Conservation (phyloP, 2,888 invertebrate species). For the Eilema depressum region DNA sequence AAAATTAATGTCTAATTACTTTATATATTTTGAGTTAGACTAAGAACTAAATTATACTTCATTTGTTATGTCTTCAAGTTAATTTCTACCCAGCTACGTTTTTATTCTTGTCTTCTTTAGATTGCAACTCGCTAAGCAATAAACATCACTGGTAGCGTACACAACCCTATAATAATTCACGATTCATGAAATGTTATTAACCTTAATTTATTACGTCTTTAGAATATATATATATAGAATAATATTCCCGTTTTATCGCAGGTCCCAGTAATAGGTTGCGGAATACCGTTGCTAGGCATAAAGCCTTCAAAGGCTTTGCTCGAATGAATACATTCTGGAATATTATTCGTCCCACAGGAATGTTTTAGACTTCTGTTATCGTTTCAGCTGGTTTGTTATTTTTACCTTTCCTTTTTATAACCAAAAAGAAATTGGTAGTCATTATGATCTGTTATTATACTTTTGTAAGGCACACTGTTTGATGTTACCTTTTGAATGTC, state of each 20-base stretch:
- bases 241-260: conserved; percentile 38
- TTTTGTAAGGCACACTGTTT: background rate
- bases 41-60: too few species aligned
- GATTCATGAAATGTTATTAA: conserved; percentile 4
- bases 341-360: conserved; percentile 44
- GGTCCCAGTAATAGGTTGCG: conserved; percentile 33
- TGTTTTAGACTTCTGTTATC: conserved; percentile 34
- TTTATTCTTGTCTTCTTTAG: background rate
- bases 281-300: conserved; percentile 46
- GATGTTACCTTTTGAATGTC: background rate
- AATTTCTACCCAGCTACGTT: background rate
- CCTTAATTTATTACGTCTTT: conserved; percentile 3
- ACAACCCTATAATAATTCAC: conserved; percentile 5
- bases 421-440: conserved; percentile 27
- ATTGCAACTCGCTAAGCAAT: background rate
- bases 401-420: conserved; percentile 32
- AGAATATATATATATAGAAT: conserved; percentile 15
- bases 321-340: conserved; percentile 40
- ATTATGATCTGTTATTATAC: conserved; percentile 7
- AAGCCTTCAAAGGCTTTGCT: conserved; percentile 49
- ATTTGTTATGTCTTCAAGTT: background rate
- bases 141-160: background rate
- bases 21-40: too few species aligned
- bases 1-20: too few species aligned
- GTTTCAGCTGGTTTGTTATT: conserved; percentile 40